Conservation (phyloP, 2,888 invertebrate species). For the Diarsia dahlii region DNA sequence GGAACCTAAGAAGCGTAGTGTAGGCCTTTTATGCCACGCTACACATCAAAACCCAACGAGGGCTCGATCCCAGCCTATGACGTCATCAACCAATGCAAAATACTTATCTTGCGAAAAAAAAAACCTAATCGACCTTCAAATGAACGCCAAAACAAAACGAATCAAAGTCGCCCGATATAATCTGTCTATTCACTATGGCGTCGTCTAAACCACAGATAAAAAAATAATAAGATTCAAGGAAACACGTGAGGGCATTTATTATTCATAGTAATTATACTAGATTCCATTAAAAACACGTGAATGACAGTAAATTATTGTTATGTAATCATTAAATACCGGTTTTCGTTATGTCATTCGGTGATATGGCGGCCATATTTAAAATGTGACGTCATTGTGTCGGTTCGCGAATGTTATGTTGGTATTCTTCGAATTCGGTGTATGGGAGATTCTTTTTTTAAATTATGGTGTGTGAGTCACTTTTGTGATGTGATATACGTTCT, state of each 20-base stretch:
- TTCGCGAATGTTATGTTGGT: conserved; percentile 30
- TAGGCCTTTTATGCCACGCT: neutral
- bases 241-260: conserved; percentile 56
- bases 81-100: conserved; percentile 26
- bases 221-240: conserved; percentile 27
- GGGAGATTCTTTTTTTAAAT: conserved; percentile 45
- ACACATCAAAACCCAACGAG: neutral
- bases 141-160: conserved; percentile 42
- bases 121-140: conserved; percentile 45
- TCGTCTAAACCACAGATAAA: conserved; percentile 40
- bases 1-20: neutral
- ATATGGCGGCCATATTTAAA: conserved; percentile 50
- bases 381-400: conserved; percentile 49
- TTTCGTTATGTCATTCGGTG: conserved; percentile 56
- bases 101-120: conserved; percentile 21
- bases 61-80: conserved; percentile 6
- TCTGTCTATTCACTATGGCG: conserved; percentile 26
- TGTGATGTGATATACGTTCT: neutral
- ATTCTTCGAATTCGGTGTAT: conserved; percentile 40
- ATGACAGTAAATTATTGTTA: conserved; percentile 52
- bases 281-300: conserved; percentile 52
- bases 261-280: conserved; percentile 28
- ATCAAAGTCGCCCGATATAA: conserved; percentile 5
- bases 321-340: conserved; percentile 54
- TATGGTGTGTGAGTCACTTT: conserved; percentile 43